These are phyloP conservation scores for Medauroidea extradentata DNA, from an alignment of 1,140 invertebrate species.

Conservation along the genomic window DNA sequence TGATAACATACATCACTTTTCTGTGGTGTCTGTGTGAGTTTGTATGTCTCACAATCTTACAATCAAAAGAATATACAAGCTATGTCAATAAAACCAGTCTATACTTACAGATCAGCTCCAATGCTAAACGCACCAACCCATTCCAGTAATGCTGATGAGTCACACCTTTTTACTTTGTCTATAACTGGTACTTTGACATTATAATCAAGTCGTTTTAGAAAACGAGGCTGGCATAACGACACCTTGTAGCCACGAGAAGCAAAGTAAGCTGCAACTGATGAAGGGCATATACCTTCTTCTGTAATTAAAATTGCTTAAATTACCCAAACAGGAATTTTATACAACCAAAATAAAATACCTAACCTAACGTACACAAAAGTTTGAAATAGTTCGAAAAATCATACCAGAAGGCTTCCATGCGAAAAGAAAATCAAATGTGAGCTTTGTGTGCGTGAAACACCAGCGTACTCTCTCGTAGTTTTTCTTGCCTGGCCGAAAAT, in stretches of 20 bases:
- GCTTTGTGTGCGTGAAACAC: constrained; percentile 39
- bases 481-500: constrained; percentile 48
- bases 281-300: constrained; percentile 52
- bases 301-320: constrained; percentile 21
- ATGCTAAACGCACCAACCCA: constrained; percentile 51
- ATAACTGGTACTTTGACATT: constrained; percentile 39
- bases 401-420: constrained; percentile 52
- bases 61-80: too few relatives aligned
- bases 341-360: too few relatives aligned
- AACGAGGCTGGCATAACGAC: constrained; percentile 41
- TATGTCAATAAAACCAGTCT: too few relatives aligned
- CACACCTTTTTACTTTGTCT: constrained; percentile 19
- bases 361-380: too few relatives aligned
- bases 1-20: too few relatives aligned
- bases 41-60: too few relatives aligned
- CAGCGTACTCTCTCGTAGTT: constrained; percentile 44
- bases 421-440: constrained; percentile 45
- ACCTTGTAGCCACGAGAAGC: constrained; percentile 42
- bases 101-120: constrained; percentile 42
- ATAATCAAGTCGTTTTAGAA: constrained; percentile 33
- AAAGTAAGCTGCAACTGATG: constrained; percentile 56
- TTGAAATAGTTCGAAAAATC: too few relatives aligned
- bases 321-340: too few relatives aligned
- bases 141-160: constrained; percentile 42
- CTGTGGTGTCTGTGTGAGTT: too few relatives aligned